Percentiles rank a stretch among this genome's conserved stretches.
Evolutionary conservation across 64 coral and sea anemone genomes (phyloP).

Genomic region (Dendrophyllia cribrosa): DNA sequence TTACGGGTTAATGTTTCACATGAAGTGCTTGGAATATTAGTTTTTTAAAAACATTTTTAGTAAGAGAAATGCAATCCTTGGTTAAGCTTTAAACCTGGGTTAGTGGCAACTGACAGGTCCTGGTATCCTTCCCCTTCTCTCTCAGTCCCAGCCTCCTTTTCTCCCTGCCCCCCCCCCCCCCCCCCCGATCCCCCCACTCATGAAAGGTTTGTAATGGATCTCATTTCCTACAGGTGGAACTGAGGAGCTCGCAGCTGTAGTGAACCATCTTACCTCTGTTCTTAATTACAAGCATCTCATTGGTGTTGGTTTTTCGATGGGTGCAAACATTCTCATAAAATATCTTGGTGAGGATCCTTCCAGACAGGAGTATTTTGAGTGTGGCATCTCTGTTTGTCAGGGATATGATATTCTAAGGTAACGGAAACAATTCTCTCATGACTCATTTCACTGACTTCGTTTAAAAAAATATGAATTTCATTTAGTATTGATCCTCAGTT

Average conservation of each 20-base stretch:
- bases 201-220: not conserved
- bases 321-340: slow-evolving; percentile 91
- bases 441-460: not conserved
- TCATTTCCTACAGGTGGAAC: slow-evolving; percentile 75
- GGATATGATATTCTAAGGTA: slow-evolving; percentile 96
- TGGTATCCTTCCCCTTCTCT: no score
- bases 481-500: no score
- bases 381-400: slow-evolving; percentile 95
- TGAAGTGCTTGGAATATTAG: no score
- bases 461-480: not conserved
- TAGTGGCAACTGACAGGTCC: no score
- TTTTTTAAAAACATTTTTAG: no score
- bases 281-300: slow-evolving; percentile 76
- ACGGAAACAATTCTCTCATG: not conserved
- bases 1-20: no score
- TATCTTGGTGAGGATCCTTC: slow-evolving; percentile 89
- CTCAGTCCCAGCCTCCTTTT: no score
- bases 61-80: no score
- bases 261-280: slow-evolving; percentile 63
- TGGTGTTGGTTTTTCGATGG: slow-evolving; percentile 96
- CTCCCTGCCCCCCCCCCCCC: no score
- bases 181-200: not conserved
- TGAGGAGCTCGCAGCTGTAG: slow-evolving; percentile 80
- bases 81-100: no score
- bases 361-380: slow-evolving; percentile 81